Percentiles rank a stretch among this genome's conserved stretches.
Evolutionary conservation across 2,797 vertebrate species (phyloP).

Genomic region (Protosalanx chinensis): DNA sequence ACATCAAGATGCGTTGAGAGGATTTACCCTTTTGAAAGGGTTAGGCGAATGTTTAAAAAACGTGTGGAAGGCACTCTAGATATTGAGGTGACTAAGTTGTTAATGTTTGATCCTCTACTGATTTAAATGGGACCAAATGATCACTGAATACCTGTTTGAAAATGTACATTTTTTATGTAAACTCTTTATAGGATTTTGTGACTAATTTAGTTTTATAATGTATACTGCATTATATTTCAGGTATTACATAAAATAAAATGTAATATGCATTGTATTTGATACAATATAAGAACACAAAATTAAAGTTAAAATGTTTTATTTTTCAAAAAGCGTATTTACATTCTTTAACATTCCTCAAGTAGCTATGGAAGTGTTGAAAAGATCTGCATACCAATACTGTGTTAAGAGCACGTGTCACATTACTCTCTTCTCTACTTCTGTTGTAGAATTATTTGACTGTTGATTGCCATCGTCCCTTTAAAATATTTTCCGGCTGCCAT

Average conservation of each 20-base stretch:
- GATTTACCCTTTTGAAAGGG: too few species aligned
- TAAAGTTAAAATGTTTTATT: slow-evolving; percentile 39
- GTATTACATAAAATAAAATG: slow-evolving; percentile 17
- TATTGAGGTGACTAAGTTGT: background rate
- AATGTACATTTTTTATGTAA: slow-evolving; percentile 9
- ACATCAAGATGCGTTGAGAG: too few species aligned
- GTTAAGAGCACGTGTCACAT: background rate
- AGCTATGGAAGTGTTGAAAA: background rate
- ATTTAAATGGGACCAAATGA: slow-evolving; percentile 42
- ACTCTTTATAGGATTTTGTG: background rate
- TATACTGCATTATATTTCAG: slow-evolving; percentile 10
- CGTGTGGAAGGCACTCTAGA: background rate
- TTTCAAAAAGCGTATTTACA: slow-evolving; percentile 52
- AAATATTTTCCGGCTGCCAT: slow-evolving; percentile 6
- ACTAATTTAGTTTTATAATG: slow-evolving; percentile 9
- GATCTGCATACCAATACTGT: background rate
- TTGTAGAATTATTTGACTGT: background rate
- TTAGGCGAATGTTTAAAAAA: background rate
- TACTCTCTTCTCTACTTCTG: background rate
- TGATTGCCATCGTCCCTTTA: background rate
- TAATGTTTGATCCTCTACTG: slow-evolving; percentile 3
- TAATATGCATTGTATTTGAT: background rate
- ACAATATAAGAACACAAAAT: background rate
- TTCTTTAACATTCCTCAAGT: slow-evolving; percentile 10
- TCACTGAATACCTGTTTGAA: slow-evolving; percentile 10